Evolutionary conservation across 2,888 invertebrate species (phyloP).

Genomic region (Stenodema calcarata): DNA sequence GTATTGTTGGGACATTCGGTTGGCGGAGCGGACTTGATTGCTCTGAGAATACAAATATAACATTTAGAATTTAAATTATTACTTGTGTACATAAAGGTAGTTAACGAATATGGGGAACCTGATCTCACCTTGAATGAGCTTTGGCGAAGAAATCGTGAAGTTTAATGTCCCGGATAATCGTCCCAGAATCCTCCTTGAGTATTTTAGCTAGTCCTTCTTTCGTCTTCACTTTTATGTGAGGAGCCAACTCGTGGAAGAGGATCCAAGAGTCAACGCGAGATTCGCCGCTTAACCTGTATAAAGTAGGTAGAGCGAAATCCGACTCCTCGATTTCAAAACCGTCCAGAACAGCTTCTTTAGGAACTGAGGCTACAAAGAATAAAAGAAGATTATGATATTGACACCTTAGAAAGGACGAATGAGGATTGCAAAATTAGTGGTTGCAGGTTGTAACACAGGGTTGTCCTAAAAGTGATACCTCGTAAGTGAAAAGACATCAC

Average conservation of each 20-base stretch:
- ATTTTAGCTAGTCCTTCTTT: conserved; percentile 80
- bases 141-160: conserved; percentile 81
- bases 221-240: conserved; percentile 79
- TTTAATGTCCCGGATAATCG: conserved; percentile 71
- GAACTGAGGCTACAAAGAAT: conserved; percentile 43
- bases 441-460: no score
- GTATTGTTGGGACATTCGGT: conserved; percentile 66
- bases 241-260: conserved; percentile 79
- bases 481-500: no score
- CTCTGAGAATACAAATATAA: not conserved
- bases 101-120: conserved; percentile 72
- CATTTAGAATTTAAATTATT: not conserved
- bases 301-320: conserved; percentile 78
- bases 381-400: no score
- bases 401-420: no score
- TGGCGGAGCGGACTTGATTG: conserved; percentile 35
- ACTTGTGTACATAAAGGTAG: not conserved
- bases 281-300: conserved; percentile 75
- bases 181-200: conserved; percentile 64
- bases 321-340: conserved; percentile 80
- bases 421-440: no score
- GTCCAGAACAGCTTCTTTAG: conserved; percentile 61
- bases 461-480: no score
- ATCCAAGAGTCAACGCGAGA: conserved; percentile 78
- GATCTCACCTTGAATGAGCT: conserved; percentile 79